Percentiles rank a stretch among this genome's conserved stretches.
phyloP scores from a whole-genome alignment of 2,888 invertebrate species.

The Calephelis perditalis region DNA sequence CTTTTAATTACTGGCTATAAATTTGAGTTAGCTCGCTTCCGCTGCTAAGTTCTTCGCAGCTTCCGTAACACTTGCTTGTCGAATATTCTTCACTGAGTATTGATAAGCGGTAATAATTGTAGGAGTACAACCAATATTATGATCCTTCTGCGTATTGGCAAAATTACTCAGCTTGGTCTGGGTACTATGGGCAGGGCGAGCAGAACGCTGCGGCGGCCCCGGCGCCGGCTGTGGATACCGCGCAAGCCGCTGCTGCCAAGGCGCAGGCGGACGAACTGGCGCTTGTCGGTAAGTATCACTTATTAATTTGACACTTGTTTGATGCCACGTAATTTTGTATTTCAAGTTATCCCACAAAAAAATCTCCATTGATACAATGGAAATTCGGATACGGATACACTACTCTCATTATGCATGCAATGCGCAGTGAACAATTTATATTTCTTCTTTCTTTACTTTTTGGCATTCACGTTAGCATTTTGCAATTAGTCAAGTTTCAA shows the following conservation, averaged over 20 bases:
- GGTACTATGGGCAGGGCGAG: conserved; percentile 85
- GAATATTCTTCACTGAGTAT: neutral
- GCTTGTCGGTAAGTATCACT: conserved; percentile 79
- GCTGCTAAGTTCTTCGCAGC: neutral
- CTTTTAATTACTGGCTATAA: too few species aligned
- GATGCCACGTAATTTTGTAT: too few species aligned
- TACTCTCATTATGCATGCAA: too few species aligned
- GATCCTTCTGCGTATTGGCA: conserved; percentile 93
- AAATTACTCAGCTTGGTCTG: conserved; percentile 90
- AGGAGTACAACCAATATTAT: conserved; percentile 87
- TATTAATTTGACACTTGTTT: too few species aligned
- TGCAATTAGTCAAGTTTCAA: too few species aligned
- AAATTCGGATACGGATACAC: too few species aligned
- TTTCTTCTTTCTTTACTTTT: too few species aligned
- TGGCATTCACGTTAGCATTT: too few species aligned
- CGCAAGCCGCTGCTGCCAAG: conserved; percentile 48
- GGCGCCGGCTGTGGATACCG: conserved; percentile 47
- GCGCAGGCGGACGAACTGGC: conserved; percentile 82
- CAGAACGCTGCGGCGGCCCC: conserved; percentile 55
- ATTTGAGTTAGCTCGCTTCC: neutral
- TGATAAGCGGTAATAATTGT: conserved; percentile 49
- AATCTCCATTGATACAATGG: too few species aligned
- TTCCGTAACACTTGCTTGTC: neutral
- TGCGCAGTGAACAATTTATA: too few species aligned
- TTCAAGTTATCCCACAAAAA: too few species aligned